Evolutionary conservation across 1,140 invertebrate species (phyloP).

Genomic region (Scaptodrosophila lebanonensis): DNA sequence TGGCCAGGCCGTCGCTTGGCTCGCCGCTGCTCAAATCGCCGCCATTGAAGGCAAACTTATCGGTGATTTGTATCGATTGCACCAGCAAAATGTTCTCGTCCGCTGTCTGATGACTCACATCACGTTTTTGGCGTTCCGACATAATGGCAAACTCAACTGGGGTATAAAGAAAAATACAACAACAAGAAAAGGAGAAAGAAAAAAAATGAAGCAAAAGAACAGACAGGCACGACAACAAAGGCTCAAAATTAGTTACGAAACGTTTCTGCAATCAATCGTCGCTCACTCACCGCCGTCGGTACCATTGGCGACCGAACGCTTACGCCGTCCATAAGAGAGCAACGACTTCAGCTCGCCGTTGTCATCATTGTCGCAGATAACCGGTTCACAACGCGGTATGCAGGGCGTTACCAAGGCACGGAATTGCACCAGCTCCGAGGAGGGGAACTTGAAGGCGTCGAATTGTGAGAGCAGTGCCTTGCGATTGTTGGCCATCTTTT

Average conservation of each 20-base stretch:
- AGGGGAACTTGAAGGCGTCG: conserved; percentile 97
- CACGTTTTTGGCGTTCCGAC: conserved; percentile 68
- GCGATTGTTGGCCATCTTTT: conserved; percentile 86
- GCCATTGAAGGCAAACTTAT: conserved; percentile 91
- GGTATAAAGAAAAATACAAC: conserved; percentile 35
- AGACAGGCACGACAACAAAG: conserved; percentile 40
- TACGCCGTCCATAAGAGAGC: conserved; percentile 86
- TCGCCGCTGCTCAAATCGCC: conserved; percentile 65
- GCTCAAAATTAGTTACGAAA: no score
- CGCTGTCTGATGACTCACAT: conserved; percentile 77
- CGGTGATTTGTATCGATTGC: conserved; percentile 94
- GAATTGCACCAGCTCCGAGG: conserved; percentile 96
- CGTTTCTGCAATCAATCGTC: background rate
- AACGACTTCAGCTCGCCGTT: conserved; percentile 87
- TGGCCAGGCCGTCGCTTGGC: conserved; percentile 54
- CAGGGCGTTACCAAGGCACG: conserved; percentile 94
- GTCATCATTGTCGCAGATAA: conserved; percentile 90
- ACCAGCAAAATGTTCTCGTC: conserved; percentile 91
- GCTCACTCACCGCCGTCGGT: conserved; percentile 69
- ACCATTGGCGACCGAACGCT: conserved; percentile 62
- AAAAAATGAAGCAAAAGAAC: background rate
- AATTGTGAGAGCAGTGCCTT: conserved; percentile 90
- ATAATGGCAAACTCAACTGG: conserved; percentile 64
- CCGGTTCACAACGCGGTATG: conserved; percentile 93
- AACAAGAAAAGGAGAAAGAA: background rate